phyloP scores from a whole-genome alignment of 2,797 vertebrate species.

The Tapera naevia region DNA sequence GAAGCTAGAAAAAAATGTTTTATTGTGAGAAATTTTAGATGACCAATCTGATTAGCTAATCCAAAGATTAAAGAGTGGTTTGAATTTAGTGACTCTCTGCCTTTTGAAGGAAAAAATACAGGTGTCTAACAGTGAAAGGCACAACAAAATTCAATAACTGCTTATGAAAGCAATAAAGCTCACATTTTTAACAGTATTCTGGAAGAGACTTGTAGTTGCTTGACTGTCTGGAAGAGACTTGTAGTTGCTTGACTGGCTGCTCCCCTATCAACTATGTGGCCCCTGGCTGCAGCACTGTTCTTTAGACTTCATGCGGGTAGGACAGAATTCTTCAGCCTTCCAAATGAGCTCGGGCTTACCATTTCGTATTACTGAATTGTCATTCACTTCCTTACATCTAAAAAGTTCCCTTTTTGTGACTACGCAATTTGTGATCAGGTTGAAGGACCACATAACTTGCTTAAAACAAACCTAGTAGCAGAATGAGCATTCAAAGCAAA shows the following conservation, averaged over 20 bases:
- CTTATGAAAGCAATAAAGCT: background rate
- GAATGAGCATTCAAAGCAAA: background rate
- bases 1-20: background rate
- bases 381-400: background rate
- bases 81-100: background rate
- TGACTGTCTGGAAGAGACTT: background rate
- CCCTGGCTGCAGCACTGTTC: background rate
- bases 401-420: background rate
- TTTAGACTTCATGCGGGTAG: background rate
- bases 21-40: background rate
- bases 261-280: background rate
- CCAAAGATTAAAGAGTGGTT: background rate
- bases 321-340: background rate
- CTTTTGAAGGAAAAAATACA: background rate
- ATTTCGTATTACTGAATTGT: background rate
- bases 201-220: accelerated
- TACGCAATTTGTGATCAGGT: background rate
- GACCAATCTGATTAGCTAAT: background rate
- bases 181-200: background rate
- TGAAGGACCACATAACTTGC: background rate
- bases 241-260: background rate
- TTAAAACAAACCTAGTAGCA: background rate
- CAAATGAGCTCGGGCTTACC: background rate
- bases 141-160: background rate
- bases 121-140: background rate